Percentiles rank a stretch among this genome's conserved stretches.
phyloP scores from a whole-genome alignment of 2,888 invertebrate species.

The Malthinus flaveolus region DNA sequence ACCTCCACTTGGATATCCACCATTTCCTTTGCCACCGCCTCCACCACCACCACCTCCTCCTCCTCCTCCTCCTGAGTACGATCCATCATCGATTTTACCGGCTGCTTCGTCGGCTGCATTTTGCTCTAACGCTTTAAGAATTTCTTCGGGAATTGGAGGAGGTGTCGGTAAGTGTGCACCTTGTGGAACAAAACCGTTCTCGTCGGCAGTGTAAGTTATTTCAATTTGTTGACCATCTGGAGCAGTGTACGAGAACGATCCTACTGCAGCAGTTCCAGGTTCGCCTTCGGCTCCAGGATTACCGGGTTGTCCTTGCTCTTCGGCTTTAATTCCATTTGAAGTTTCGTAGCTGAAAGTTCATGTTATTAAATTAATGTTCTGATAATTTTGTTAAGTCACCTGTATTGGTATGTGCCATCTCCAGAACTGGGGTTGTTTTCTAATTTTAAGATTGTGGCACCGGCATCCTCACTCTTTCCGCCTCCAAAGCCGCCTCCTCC shows the following conservation, averaged over 20 bases:
- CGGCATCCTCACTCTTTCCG: slow-evolving; percentile 46
- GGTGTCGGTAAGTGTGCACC: slow-evolving; percentile 64
- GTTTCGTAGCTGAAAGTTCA: slow-evolving; percentile 61
- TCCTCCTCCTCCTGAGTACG: slow-evolving; percentile 33
- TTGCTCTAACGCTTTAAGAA: slow-evolving; percentile 60
- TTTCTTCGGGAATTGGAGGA: slow-evolving; percentile 68
- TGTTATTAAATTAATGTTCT: not conserved
- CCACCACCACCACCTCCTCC: slow-evolving; percentile 39
- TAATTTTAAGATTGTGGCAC: slow-evolving; percentile 60
- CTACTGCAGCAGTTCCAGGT: slow-evolving; percentile 60
- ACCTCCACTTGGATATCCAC: slow-evolving; percentile 38
- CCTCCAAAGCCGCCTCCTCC: slow-evolving; percentile 29
- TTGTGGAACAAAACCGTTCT: slow-evolving; percentile 67
- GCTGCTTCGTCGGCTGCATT: slow-evolving; percentile 56
- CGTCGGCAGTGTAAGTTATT: slow-evolving; percentile 66
- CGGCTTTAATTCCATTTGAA: slow-evolving; percentile 65
- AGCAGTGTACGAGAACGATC: slow-evolving; percentile 66
- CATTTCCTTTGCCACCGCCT: slow-evolving; percentile 33
- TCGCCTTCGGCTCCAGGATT: slow-evolving; percentile 62
- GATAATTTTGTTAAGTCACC: slow-evolving; percentile 35
- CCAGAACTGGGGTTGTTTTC: slow-evolving; percentile 63
- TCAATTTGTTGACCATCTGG: slow-evolving; percentile 66
- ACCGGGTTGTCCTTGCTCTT: slow-evolving; percentile 65
- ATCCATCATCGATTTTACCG: slow-evolving; percentile 34
- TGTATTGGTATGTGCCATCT: slow-evolving; percentile 62